Evolutionary conservation across 2,888 invertebrate genomes (phyloP).

Genomic region (Cephonodes hylas): DNA sequence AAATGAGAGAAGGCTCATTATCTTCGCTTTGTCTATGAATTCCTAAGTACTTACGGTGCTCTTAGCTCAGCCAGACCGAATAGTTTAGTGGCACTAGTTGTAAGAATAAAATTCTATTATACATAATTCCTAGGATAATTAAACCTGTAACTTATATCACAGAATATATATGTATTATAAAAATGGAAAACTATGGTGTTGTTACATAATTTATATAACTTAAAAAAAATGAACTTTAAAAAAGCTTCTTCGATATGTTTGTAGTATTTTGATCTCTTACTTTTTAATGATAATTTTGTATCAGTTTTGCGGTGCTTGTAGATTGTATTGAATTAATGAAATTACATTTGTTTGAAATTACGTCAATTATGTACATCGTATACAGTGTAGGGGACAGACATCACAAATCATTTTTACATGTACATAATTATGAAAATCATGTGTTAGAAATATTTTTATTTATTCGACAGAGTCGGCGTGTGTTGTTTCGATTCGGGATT

Average conservation of each 20-base stretch:
- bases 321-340: constrained; percentile 1
- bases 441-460: not conserved
- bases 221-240: constrained; percentile 4
- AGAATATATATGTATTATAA: not conserved
- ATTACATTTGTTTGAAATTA: constrained; percentile 6
- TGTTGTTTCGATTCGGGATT: not conserved
- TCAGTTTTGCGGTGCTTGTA: constrained; percentile 38
- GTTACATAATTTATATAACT: constrained; percentile 4
- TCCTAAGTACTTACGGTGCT: not conserved
- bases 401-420: not conserved
- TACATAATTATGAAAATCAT: not conserved
- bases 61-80: not conserved
- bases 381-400: not conserved
- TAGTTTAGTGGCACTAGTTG: not conserved
- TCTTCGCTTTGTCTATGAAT: not conserved
- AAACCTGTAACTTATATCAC: not conserved
- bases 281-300: constrained; percentile 17
- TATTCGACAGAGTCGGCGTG: not conserved
- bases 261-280: constrained; percentile 40
- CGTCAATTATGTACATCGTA: constrained; percentile 7
- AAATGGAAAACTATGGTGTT: constrained; percentile 6
- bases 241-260: constrained; percentile 23
- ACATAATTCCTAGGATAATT: not conserved
- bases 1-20: not conserved
- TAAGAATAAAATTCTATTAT: constrained; percentile 9